Conservation (phyloP, 2,797 vertebrate species). For the Vespertilio murinus region DNA sequence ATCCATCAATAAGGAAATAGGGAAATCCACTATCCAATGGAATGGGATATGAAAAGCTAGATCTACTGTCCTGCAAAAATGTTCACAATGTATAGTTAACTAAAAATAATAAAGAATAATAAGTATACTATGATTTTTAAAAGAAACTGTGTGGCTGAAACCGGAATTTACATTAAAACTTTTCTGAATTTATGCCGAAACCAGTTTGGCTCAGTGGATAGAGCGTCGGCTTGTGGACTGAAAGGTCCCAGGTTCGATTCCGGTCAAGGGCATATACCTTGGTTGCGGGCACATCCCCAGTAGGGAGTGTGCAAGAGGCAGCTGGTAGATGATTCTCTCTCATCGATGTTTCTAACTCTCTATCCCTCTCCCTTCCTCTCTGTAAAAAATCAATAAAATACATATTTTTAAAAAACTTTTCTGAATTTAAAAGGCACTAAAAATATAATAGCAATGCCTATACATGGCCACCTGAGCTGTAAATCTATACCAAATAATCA, state of each 20-base stretch:
- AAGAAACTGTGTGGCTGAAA: not conserved
- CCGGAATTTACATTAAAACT: not conserved
- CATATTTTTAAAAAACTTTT: too few relatives aligned
- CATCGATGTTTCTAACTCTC: too few relatives aligned
- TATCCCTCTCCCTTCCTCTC: too few relatives aligned
- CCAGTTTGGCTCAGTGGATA: too few relatives aligned
- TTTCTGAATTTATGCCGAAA: not conserved
- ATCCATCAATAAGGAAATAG: not conserved
- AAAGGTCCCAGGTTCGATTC: too few relatives aligned
- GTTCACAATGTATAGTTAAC: not conserved
- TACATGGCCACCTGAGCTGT: not conserved
- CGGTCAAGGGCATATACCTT: too few relatives aligned
- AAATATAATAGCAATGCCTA: not conserved
- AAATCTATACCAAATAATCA: not conserved
- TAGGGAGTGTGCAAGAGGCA: too few relatives aligned
- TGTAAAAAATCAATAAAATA: too few relatives aligned
- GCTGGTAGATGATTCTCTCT: too few relatives aligned
- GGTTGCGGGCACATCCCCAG: too few relatives aligned
- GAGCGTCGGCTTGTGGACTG: too few relatives aligned
- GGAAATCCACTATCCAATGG: not conserved
- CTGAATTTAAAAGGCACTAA: constrained; percentile 9
- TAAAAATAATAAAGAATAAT: not conserved
- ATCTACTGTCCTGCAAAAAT: not conserved
- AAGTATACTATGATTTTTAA: not conserved
- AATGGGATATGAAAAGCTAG: not conserved